A percentile compares a stretch with the other conserved stretches of the same genome.
phyloP scores from a whole-genome alignment of 2,797 vertebrate species.

The Muraenolepis orangiensis region DNA sequence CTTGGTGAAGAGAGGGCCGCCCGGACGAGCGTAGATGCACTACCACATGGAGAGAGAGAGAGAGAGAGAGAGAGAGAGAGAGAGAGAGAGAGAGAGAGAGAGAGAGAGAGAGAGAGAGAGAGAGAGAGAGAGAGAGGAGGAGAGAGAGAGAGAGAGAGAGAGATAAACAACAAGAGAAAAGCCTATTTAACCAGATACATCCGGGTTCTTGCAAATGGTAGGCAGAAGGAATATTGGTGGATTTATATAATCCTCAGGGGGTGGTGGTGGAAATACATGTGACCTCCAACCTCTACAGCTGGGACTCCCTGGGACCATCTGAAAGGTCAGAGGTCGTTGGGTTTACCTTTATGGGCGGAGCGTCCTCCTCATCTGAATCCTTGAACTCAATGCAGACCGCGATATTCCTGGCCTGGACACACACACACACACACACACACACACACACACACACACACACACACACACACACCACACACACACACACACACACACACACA shows the following conservation, averaged over 20 bases:
- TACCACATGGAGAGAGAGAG: constrained; percentile 40
- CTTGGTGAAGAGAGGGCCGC: constrained; percentile 83
- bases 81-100: constrained; percentile 8
- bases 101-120: constrained; percentile 14
- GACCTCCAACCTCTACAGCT: no score
- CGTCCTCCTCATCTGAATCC: constrained; percentile 91
- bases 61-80: background rate
- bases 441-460: constrained; percentile 19
- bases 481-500: constrained; percentile 27
- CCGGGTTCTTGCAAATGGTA: no score
- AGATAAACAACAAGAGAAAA: background rate
- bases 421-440: constrained; percentile 16
- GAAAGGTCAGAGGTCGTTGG: background rate
- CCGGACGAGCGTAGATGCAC: constrained; percentile 93
- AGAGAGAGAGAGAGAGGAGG: background rate
- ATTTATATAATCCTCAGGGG: no score
- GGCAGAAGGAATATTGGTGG: no score
- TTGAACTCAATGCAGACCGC: constrained; percentile 93
- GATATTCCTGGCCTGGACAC: constrained; percentile 90
- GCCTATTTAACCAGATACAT: no score
- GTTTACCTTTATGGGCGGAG: constrained; percentile 84
- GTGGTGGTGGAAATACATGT: no score
- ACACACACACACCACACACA: constrained; percentile 21
- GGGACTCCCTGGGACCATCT: no score
- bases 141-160: no score